Evolutionary conservation across 2,797 vertebrate genomes (phyloP), one percentile per base, ranked within the genome.

Genomic region (Lithobates pipiens): DNA sequence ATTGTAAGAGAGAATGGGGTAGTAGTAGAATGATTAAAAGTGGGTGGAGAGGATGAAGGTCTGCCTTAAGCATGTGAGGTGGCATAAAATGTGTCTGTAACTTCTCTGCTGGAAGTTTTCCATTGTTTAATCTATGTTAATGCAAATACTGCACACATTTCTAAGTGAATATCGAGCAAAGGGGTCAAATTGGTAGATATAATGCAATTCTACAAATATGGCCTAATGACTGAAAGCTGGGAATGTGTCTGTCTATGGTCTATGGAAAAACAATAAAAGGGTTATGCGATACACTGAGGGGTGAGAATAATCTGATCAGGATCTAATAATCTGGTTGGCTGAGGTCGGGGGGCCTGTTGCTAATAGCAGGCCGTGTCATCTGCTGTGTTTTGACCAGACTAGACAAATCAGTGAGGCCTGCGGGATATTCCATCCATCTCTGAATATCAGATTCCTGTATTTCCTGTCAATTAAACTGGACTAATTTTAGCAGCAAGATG

Each of bases 401-500:
- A 79, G 86, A 34, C 67, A 80, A 46, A 87, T 83, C 77, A 87
- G 76, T n/a, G 82, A 78, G 79, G 67, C 80, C 85, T 25, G 57
- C 32, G 70, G 76, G 85, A 75, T 83, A 83, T 87, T 87, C 76
- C 70, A 87, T 80, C 86, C 50, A 70, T 83, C 70, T 79, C 76
- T 80, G 76, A 78, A 80, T 87, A 87, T 87, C 71, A 84, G 81
- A 84, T 87, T 83, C 81, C 81, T 87, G 46, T 67, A 65, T 87
- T 87, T 87, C 86, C 86, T 80, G 86, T 83, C 86, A 87, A 71
- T 87, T 87, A 81, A 81, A 84, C 71, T 46, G 75, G 76, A 71
- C 86, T 87, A 83, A 87, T 83, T 84, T 84, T 87, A 87, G 86
- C 81, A 83, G 76, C 76, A 80, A 73, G 81, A 87, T 83, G 86